Evolutionary conservation across 2,797 vertebrate genomes (phyloP).

Genomic region (Scomberomorus guttatus): DNA sequence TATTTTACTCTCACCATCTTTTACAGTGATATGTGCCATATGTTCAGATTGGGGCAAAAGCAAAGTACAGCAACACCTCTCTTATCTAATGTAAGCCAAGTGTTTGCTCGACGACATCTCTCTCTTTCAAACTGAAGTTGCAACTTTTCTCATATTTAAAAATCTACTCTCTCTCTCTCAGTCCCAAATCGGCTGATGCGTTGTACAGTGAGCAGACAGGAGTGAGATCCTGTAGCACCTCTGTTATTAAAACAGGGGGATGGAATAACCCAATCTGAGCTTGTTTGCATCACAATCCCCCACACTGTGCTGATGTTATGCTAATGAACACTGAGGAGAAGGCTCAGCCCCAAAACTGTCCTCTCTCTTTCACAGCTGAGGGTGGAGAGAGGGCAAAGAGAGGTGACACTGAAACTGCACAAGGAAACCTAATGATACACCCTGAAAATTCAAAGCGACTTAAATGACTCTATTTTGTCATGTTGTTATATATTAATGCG

Average conservation of each 20-base stretch:
- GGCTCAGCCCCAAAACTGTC: conserved; percentile 77
- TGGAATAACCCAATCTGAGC: conserved; percentile 78
- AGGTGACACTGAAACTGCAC: conserved; percentile 72
- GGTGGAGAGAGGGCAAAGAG: conserved; percentile 74
- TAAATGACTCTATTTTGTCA: conserved; percentile 40
- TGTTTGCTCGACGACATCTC: conserved; percentile 26
- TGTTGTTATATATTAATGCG: conserved; percentile 19
- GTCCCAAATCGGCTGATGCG: conserved; percentile 38
- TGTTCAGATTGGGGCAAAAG: conserved; percentile 24
- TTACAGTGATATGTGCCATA: conserved; percentile 4
- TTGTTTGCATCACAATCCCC: conserved; percentile 86
- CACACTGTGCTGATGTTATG: conserved; percentile 85
- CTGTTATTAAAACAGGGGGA: conserved; percentile 70
- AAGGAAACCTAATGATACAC: conserved; percentile 62
- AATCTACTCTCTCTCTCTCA: conserved; percentile 1
- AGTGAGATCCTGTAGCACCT: conserved; percentile 55
- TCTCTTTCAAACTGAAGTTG: conserved; percentile 3
- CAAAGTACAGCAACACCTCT: conserved; percentile 17
- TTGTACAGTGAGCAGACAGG: conserved; percentile 54
- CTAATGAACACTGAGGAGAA: conserved; percentile 82
- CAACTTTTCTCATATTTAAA: conserved; percentile 43
- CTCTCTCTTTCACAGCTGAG: conserved; percentile 73
- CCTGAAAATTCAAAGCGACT: conserved; percentile 61
- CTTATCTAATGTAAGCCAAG: conserved; percentile 2
- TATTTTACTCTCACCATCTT: conserved; percentile 25